These are phyloP conservation scores for Lasioglossum marginatum DNA, from an alignment of 2,888 invertebrate species.

Conservation along the genomic window DNA sequence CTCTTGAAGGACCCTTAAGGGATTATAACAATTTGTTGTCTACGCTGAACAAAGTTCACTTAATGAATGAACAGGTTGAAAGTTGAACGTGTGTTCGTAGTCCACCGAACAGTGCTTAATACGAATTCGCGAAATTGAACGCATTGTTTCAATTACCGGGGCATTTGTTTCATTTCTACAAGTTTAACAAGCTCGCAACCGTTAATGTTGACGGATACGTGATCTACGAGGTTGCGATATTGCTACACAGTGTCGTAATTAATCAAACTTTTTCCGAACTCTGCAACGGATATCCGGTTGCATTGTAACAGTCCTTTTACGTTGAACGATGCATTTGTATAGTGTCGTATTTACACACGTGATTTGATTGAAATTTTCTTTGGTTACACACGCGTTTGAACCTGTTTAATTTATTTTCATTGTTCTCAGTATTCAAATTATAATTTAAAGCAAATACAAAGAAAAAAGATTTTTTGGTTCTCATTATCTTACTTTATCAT, in stretches of 20 bases:
- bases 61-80: neutral
- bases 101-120: neutral
- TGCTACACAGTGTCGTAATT: conserved; percentile 33
- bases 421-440: neutral
- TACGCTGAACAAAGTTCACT: neutral
- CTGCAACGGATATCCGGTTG: neutral
- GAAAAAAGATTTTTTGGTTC: too few relatives aligned
- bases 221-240: conserved; percentile 26
- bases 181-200: neutral
- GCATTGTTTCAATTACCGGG: neutral
- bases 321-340: neutral
- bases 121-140: neutral
- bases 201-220: conserved; percentile 34
- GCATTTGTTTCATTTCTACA: neutral
- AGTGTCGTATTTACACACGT: neutral
- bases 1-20: neutral
- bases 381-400: neutral
- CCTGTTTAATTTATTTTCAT: neutral
- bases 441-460: too few relatives aligned
- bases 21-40: neutral
- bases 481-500: too few relatives aligned
- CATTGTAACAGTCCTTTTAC: too few relatives aligned
- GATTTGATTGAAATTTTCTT: neutral
- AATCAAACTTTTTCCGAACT: conserved; percentile 35
- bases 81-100: neutral